These are phyloP conservation scores for Bergia sp. DNA, from an alignment of 92 coral and sea anemone species.

Conservation along the genomic window DNA sequence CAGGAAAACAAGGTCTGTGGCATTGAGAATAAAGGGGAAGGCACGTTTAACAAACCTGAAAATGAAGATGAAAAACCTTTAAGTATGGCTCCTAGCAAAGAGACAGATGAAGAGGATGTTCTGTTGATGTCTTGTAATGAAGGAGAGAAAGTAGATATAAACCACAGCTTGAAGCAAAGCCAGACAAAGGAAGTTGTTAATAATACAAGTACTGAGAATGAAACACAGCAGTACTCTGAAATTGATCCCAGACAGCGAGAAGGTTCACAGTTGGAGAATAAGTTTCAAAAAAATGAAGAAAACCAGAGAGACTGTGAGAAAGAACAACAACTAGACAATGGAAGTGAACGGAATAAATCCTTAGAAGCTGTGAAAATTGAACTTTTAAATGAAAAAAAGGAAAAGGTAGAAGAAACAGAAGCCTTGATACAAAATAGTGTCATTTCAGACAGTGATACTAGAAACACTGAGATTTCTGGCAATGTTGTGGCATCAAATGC, in stretches of 20 bases:
- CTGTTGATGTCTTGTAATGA: not conserved
- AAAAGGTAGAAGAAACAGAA: slow-evolving; percentile 9
- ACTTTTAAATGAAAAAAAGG: not conserved
- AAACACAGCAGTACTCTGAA: not conserved
- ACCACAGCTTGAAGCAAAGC: not conserved
- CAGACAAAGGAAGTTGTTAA: not conserved
- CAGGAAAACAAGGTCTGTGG: not conserved
- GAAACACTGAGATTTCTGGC: not conserved
- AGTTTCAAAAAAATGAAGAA: not conserved
- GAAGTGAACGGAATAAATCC: not conserved
- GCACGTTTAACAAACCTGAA: not conserved
- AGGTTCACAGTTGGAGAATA: not conserved
- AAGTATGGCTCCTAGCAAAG: not conserved
- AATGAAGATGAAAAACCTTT: not conserved
- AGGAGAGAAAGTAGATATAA: not conserved
- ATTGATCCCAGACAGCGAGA: not conserved
- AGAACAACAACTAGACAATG: not conserved
- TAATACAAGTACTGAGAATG: not conserved
- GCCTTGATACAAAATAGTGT: not conserved
- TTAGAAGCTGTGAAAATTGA: not conserved
- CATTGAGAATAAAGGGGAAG: not conserved
- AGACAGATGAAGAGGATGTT: not conserved
- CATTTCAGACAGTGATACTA: not conserved
- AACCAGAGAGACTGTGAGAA: not conserved
- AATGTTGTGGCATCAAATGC: slow-evolving; percentile 1